Evolutionary conservation across 2,113 vertebrate species (phyloP).

Genomic region (Cygnus buccinator): DNA sequence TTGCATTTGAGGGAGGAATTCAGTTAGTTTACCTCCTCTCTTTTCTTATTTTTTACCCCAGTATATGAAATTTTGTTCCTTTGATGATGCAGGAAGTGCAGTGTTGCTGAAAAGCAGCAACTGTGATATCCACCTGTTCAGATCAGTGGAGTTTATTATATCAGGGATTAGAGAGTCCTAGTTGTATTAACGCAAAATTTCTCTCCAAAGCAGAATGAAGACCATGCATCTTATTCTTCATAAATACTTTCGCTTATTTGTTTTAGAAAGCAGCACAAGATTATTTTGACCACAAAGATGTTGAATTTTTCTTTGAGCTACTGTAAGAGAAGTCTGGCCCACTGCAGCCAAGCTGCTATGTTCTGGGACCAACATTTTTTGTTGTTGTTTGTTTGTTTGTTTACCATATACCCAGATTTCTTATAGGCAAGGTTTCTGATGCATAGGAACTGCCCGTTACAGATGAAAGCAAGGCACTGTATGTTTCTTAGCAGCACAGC

Average conservation of each 20-base stretch:
- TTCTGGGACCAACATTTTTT: neutral
- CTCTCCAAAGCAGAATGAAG: slow-evolving; percentile 27
- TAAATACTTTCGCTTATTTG: neutral
- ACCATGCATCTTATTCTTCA: slow-evolving; percentile 25
- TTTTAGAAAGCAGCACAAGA: neutral
- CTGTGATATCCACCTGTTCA: slow-evolving; percentile 43
- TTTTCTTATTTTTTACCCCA: neutral
- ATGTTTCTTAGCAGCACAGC: neutral
- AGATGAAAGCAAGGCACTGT: neutral
- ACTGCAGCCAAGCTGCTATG: neutral
- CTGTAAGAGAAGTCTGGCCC: neutral
- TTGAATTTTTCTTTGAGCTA: slow-evolving; percentile 24
- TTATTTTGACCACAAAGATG: neutral
- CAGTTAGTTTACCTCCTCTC: neutral
- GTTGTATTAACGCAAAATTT: slow-evolving; percentile 68
- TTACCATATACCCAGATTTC: neutral
- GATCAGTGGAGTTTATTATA: slow-evolving; percentile 32
- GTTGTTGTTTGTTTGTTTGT: neutral
- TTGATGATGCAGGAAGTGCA: neutral
- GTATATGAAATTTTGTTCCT: neutral
- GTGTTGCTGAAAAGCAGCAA: slow-evolving; percentile 23
- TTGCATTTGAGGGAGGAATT: slow-evolving; percentile 13
- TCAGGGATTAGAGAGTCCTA: slow-evolving; percentile 38
- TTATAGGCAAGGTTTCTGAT: neutral
- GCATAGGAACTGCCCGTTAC: neutral